Base-by-base conservation (phyloP, 2,113 vertebrate genomes). In the Pyrgilauda ruficollis region DNA sequence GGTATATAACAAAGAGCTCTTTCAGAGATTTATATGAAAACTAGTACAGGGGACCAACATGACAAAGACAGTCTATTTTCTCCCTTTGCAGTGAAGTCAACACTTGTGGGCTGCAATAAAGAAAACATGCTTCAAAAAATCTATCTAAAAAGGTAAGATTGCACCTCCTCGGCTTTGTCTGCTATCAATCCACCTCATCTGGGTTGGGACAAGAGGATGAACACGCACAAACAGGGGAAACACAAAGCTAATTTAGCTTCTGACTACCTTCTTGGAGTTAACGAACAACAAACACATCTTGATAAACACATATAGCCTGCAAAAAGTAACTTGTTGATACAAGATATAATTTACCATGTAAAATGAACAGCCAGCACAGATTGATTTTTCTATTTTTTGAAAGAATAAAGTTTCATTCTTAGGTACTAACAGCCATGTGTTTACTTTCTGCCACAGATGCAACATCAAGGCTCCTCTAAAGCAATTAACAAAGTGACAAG, bases 401-500 rank as follows among this genome's bases (percentile, higher is more conserved):
- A 52, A 87, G 35, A 89, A 77, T 70, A 50, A 66, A 76, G 52
- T n/a, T 85, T 76, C 3, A 0, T 85, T 91, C 67, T 87, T 47
- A 75, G 44, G 33, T 55, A 58, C 53, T 73, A 91, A 86, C 35
- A 79, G 63, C 33, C 35, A 73, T 3, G 1, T 27, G 59, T 93
- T 87, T 83, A 44, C 23, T 91, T 92, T 56, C 86, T 90, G 39
- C 21, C 63, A 52, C 55, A 80, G 37, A 50, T 59, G n/a, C 17
- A 90, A 69, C 52, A 64, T 68, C 84, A 84, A 86, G 53, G n/a
- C 28, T 91, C 13, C 67, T 85, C 74, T 83, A 49, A 68, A 82
- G 61, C 75, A 94, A 91, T 94, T 93, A 92, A 64, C 31, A 15
- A 93, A 69, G 72, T 33, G 81, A 80, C 87, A 90, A 67, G 70